A percentile compares a stretch with the other conserved stretches of the same genome.
Evolutionary conservation across 2,113 vertebrate genomes (phyloP).

Genomic region (Alouatta palliata): DNA sequence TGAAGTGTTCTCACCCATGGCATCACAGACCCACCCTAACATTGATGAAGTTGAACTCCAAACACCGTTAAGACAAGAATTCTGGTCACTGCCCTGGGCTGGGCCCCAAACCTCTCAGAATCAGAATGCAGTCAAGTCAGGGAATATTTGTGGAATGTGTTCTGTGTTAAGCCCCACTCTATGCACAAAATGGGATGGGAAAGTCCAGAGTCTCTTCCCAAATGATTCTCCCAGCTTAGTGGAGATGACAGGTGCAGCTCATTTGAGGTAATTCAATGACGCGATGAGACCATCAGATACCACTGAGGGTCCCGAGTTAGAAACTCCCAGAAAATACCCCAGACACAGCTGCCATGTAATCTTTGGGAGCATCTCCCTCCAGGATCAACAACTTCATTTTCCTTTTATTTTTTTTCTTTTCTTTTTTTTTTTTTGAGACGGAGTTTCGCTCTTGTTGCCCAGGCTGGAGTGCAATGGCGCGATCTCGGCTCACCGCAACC

Average conservation of each 20-base stretch:
- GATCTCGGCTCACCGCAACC: no score
- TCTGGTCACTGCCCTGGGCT: not conserved
- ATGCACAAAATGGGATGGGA: not conserved
- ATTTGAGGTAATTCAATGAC: not conserved
- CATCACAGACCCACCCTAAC: not conserved
- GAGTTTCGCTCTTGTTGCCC: no score
- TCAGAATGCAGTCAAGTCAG: not conserved
- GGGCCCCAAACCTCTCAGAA: not conserved
- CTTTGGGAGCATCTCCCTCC: not conserved
- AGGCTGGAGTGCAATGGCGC: no score
- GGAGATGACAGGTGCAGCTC: not conserved
- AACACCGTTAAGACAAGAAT: not conserved
- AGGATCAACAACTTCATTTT: not conserved
- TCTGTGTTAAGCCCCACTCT: not conserved
- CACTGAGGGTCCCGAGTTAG: not conserved
- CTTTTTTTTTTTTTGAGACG: no score
- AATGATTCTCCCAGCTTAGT: not conserved
- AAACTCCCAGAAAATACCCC: not conserved
- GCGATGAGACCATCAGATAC: not conserved
- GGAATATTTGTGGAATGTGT: not conserved
- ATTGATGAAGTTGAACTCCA: not conserved
- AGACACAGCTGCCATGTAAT: not conserved
- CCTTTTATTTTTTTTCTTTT: no score
- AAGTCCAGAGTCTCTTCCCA: not conserved
- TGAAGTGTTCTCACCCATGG: conserved; percentile 47